Evolutionary conservation across 2,113 vertebrate species (phyloP).

Genomic region (Nicator chloris): DNA sequence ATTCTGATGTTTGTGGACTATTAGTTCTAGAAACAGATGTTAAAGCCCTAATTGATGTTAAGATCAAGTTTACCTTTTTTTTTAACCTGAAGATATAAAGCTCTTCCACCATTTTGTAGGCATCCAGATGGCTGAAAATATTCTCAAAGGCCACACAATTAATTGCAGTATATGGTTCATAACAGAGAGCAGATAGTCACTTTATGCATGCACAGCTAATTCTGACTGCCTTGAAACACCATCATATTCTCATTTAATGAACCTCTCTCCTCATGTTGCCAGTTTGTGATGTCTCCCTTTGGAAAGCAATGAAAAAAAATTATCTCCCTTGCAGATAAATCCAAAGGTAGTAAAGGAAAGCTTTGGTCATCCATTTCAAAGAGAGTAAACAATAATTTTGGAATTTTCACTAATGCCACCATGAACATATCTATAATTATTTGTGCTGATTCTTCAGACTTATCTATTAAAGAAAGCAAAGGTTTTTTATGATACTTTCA

Average conservation of each 20-base stretch:
- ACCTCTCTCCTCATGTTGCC: background rate
- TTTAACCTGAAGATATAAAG: background rate
- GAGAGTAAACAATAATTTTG: background rate
- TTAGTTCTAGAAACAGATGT: conserved; percentile 31
- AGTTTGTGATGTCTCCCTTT: background rate
- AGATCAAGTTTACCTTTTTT: background rate
- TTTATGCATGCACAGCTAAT: background rate
- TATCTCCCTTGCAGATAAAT: background rate
- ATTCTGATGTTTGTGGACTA: background rate
- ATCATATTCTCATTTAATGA: background rate
- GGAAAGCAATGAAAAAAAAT: background rate
- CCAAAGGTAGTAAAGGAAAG: background rate
- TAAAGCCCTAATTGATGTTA: background rate
- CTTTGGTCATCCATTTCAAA: background rate
- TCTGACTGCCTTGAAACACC: background rate
- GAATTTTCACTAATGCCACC: background rate
- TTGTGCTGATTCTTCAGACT: background rate
- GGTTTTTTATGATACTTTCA: background rate
- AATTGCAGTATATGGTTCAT: background rate
- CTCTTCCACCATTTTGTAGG: background rate
- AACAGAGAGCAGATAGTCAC: background rate
- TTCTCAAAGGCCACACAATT: conserved; percentile 9
- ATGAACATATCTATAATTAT: background rate
- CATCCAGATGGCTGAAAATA: conserved; percentile 30
- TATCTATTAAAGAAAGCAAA: background rate